Evolutionary conservation across 2,113 vertebrate genomes (phyloP).

Genomic region (Lycaon pictus): DNA sequence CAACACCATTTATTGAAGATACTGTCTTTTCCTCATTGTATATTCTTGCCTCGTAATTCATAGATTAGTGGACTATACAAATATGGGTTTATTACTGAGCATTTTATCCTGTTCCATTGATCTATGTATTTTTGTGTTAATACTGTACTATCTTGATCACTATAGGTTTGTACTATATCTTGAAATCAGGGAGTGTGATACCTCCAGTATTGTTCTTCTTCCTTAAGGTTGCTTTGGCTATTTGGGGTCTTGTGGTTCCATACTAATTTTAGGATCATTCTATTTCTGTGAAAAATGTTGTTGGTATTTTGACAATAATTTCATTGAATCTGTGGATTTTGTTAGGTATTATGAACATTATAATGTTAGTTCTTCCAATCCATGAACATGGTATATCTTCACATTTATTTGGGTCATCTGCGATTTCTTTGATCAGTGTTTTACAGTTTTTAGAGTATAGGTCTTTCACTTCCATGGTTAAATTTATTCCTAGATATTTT

Average conservation of each 20-base stretch:
- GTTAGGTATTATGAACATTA: not conserved
- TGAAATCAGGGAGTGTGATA: not conserved
- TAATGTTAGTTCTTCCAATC: not conserved
- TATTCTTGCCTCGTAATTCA: not conserved
- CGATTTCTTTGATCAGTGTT: not conserved
- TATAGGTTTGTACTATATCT: not conserved
- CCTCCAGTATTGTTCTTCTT: not conserved
- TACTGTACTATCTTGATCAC: not conserved
- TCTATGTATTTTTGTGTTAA: not conserved
- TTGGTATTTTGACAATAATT: not conserved
- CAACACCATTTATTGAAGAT: not conserved
- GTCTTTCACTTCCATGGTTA: not conserved
- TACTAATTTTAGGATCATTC: not conserved
- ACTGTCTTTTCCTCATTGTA: not conserved
- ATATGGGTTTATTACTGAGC: not conserved
- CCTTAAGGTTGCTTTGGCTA: not conserved
- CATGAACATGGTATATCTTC: not conserved
- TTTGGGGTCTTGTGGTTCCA: not conserved
- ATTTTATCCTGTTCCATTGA: not conserved
- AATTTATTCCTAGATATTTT: not conserved
- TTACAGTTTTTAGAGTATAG: not conserved
- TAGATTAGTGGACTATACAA: not conserved
- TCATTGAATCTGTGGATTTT: not conserved
- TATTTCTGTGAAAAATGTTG: not conserved
- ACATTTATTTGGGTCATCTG: not conserved